A percentile compares a stretch with the other conserved stretches of the same genome.
Evolutionary conservation across 2,797 vertebrate genomes (phyloP).

Genomic region (Sebastes trivittatus): DNA sequence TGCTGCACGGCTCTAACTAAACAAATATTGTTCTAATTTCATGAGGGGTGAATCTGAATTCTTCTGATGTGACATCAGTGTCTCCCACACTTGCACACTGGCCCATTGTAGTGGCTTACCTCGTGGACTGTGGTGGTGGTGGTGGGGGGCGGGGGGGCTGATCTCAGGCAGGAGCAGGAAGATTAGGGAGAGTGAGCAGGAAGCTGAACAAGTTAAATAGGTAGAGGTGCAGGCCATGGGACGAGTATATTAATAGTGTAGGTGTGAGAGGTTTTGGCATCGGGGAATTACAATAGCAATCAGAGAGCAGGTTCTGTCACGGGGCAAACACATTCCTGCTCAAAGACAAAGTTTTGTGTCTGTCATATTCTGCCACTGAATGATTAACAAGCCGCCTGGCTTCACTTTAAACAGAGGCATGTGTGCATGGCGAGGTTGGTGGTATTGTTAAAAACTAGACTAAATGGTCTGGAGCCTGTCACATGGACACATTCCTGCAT

Average conservation of each 20-base stretch:
- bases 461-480: conserved; percentile 80
- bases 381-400: conserved; percentile 78
- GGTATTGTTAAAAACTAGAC: conserved; percentile 72
- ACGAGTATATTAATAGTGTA: background rate
- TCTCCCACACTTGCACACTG: conserved; percentile 77
- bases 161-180: conserved; percentile 18
- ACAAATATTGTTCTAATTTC: conserved; percentile 85
- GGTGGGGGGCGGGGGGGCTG: background rate
- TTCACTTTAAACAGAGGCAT: conserved; percentile 70
- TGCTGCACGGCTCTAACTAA: conserved; percentile 72
- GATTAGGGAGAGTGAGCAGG: conserved; percentile 19
- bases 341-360: conserved; percentile 55
- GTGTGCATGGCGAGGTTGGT: conserved; percentile 54
- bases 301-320: conserved; percentile 22
- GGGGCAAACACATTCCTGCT: conserved; percentile 23
- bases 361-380: conserved; percentile 60
- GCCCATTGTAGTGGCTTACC: conserved; percentile 76
- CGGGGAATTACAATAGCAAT: conserved; percentile 16
- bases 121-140: conserved; percentile 32
- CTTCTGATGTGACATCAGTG: conserved; percentile 82
- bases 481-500: conserved; percentile 83
- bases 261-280: background rate
- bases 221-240: conserved; percentile 13
- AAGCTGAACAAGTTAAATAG: conserved; percentile 18
- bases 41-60: conserved; percentile 79